Evolutionary conservation across 2,113 vertebrate species (phyloP).

Genomic region (Nestor notabilis): DNA sequence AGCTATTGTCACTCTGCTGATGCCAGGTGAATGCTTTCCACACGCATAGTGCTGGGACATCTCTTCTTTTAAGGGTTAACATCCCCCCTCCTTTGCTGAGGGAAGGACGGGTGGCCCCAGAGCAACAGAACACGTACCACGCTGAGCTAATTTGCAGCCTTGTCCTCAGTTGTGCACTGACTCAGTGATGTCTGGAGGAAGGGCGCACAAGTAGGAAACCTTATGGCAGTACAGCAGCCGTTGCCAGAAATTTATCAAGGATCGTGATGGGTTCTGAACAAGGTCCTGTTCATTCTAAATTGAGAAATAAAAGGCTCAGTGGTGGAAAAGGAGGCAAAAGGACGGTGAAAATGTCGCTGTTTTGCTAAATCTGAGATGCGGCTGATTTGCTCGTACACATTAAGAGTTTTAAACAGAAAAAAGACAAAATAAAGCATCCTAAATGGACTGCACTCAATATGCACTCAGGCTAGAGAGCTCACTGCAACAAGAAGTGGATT

Average conservation of each 20-base stretch:
- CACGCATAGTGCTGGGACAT: neutral
- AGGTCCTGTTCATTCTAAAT: conserved; percentile 3
- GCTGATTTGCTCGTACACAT: neutral
- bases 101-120: neutral
- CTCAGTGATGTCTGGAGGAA: conserved; percentile 35
- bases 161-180: neutral
- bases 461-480: neutral
- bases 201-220: conserved; percentile 7
- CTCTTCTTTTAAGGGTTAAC: neutral
- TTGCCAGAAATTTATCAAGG: conserved; percentile 65
- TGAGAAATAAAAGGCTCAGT: neutral
- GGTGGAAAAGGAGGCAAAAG: neutral
- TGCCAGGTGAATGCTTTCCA: neutral
- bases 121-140: neutral
- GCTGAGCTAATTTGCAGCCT: neutral
- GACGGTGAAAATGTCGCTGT: rapidly evolving
- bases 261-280: conserved; percentile 10
- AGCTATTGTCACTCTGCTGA: neutral
- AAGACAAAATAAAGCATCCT: neutral
- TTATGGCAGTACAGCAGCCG: neutral
- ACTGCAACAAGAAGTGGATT: neutral
- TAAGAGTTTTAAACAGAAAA: neutral
- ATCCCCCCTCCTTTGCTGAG: neutral
- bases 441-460: neutral
- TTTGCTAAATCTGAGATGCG: neutral